A percentile compares a stretch with the other conserved stretches of the same genome.
These are phyloP conservation scores for Trichonephila clavipes DNA, from an alignment of 1,140 invertebrate genomes.

Conservation along the genomic window DNA sequence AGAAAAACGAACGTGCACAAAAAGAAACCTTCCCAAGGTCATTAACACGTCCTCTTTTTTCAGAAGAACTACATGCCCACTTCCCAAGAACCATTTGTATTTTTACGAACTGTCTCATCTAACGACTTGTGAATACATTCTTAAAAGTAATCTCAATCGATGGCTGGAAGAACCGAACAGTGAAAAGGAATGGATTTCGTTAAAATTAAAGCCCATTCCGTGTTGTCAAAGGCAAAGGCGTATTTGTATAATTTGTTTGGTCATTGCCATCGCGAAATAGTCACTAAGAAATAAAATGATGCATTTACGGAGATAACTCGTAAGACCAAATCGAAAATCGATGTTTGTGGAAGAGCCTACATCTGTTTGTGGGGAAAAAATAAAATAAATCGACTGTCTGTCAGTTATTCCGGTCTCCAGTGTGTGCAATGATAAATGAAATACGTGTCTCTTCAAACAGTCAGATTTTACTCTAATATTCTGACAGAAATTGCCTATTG, in stretches of 20 bases:
- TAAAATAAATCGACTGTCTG: constrained; percentile 2
- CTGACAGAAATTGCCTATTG: constrained; percentile 14
- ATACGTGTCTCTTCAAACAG: background rate
- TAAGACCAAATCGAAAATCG: constrained; percentile 5
- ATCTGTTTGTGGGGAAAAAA: background rate
- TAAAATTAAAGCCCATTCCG: background rate
- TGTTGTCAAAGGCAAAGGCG: background rate
- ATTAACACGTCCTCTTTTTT: no score
- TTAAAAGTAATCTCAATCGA: no score
- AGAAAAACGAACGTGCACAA: no score
- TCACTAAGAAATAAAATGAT: background rate
- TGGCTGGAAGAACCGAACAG: background rate
- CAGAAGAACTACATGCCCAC: no score
- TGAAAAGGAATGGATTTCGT: background rate
- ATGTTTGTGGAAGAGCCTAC: background rate
- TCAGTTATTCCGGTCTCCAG: background rate
- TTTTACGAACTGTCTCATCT: no score
- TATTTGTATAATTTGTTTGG: background rate
- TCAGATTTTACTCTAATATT: background rate
- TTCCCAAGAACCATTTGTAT: no score
- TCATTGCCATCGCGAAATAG: background rate
- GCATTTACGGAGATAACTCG: background rate
- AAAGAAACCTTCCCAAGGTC: no score
- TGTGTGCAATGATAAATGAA: background rate
- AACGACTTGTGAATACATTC: no score